These are phyloP conservation scores for Megaceryle maxima DNA, from an alignment of 2,113 vertebrate genomes.

Conservation along the genomic window DNA sequence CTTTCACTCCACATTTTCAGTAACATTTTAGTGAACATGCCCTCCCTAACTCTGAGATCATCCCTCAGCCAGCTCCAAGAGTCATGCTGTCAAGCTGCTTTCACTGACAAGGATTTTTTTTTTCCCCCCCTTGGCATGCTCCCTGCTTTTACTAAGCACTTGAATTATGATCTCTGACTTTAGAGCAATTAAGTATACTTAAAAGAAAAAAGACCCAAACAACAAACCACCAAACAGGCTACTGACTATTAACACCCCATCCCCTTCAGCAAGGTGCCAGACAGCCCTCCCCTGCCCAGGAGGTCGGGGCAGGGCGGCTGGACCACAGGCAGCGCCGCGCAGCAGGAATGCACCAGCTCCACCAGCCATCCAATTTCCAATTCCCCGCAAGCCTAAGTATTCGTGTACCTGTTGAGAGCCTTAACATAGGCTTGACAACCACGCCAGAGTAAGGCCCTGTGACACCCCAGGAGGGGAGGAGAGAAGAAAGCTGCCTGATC, in stretches of 20 bases:
- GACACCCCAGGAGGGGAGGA: neutral
- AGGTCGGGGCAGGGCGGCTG: neutral
- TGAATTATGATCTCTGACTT: neutral
- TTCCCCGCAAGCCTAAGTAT: neutral
- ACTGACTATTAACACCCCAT: neutral
- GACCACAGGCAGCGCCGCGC: neutral
- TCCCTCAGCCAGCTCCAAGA: slow-evolving; percentile 2
- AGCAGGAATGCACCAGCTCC: rapidly evolving
- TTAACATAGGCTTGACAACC: neutral
- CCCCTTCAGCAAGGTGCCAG: neutral
- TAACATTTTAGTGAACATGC: neutral
- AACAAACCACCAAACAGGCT: too few relatives aligned
- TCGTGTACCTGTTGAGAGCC: neutral
- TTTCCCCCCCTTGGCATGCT: neutral
- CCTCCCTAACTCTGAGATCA: slow-evolving; percentile 5
- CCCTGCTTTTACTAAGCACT: neutral
- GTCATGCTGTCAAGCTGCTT: neutral
- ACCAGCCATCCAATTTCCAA: neutral
- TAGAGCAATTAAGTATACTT: neutral
- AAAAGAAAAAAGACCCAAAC: neutral
- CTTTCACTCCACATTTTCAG: slow-evolving; percentile 4
- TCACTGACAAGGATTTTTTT: neutral
- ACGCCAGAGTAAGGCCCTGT: neutral
- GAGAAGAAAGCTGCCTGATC: neutral
- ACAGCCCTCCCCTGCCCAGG: neutral